phyloP scores from a whole-genome alignment of 2,888 invertebrate genomes.

The Caradrina kadenii region DNA sequence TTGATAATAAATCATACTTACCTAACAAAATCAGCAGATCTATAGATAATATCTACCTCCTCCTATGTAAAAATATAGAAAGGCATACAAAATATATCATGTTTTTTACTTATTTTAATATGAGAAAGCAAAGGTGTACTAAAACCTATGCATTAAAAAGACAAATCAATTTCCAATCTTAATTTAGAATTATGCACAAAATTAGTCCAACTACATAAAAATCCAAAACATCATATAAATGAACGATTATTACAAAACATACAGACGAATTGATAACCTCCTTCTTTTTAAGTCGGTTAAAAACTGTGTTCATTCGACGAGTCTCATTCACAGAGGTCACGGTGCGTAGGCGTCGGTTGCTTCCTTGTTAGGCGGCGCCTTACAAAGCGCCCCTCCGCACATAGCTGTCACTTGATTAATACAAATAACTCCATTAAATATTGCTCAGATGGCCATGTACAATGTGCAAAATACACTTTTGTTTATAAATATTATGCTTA shows the following conservation, averaged over 20 bases:
- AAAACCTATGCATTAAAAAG: no score
- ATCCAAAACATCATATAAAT: conserved; percentile 4
- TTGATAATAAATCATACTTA: conserved; percentile 1
- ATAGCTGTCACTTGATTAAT: conserved; percentile 34
- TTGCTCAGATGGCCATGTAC: conserved; percentile 10
- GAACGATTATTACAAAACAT: conserved; percentile 13
- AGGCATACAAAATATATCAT: no score
- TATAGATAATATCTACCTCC: not conserved
- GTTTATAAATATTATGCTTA: conserved; percentile 2
- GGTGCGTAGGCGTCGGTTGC: conserved; percentile 62
- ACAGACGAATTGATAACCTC: no score
- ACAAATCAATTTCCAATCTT: not conserved
- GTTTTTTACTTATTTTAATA: no score
- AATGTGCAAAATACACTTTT: conserved; percentile 4
- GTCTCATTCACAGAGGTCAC: conserved; percentile 62
- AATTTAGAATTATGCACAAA: not conserved
- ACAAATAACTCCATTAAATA: conserved; percentile 33
- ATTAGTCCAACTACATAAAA: not conserved
- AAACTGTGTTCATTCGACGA: conserved; percentile 42
- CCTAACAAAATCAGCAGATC: not conserved
- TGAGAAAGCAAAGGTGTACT: no score
- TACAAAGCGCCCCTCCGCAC: conserved; percentile 40
- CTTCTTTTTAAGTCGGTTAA: no score
- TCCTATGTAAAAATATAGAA: no score
- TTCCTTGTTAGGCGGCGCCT: conserved; percentile 66